Evolutionary conservation across 2,797 vertebrate genomes (phyloP), one percentile per base, ranked within the genome.

Genomic region (Oreortyx pictus): DNA sequence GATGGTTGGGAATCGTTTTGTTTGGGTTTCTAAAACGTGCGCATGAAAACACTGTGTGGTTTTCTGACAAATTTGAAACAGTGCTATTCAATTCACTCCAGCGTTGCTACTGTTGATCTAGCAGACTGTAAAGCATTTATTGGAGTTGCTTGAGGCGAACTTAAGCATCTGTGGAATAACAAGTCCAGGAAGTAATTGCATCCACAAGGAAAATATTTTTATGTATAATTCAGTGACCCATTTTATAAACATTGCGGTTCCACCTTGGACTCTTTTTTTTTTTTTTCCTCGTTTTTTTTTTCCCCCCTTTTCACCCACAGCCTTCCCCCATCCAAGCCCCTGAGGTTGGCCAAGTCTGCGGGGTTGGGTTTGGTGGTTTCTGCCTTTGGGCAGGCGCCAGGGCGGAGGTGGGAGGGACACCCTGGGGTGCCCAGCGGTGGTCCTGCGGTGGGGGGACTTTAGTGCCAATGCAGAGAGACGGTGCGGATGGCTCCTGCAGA

Each of bases 41-140:
- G 41, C 62, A n/a, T 60, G 93, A 85, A 93, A 87, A 87, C 59
- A 92, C 85, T 57, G 43, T 87, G 94, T 64, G 96, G 96, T 96
- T 97, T 97, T 90, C 89, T 89, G 95, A 94, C 95, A 96, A 96
- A 96, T 96, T 93, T 95, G 90, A 96, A 95, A 82, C 95, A 95
- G 96, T 8, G 72, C 93, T 90, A 79, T 90, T 95, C 95, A 92
- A 93, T 94, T 85, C 88, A 35, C 96, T 95, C 95, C 82, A 85
- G 89, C 39, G 25, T 84, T 24, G 85, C 94, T 94, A 90, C 95
- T 93, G 95, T 92, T 94, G 92, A 65, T 94, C 95, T 88, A 43
- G 79, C 92, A 90, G 94, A 91, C 91, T 89, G 83, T 91, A 61
- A 84, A 89, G 92, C 89, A 90, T 95, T 94, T 75, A 73, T 94